Evolutionary conservation across 2,888 invertebrate species (phyloP).

Genomic region (Oasisia sp.): DNA sequence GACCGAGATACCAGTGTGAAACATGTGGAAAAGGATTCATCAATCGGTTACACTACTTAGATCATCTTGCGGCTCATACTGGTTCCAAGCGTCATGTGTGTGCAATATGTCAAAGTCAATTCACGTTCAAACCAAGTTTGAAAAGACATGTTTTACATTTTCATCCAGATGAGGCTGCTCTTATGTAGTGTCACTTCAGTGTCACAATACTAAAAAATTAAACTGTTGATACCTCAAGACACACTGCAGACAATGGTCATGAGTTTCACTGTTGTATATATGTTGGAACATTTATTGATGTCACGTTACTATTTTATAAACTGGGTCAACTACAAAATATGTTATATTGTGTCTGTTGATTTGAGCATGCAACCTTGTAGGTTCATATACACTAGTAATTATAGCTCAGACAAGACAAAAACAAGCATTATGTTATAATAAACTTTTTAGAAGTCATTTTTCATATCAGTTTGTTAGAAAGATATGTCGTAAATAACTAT

Average conservation of each 20-base stretch:
- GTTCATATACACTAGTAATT: not conserved
- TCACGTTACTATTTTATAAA: not conserved
- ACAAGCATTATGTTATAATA: not conserved
- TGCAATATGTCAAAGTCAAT: not conserved
- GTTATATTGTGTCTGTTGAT: not conserved
- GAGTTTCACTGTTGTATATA: too few species aligned
- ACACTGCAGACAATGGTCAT: too few species aligned
- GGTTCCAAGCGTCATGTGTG: conserved; percentile 5
- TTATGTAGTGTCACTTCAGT: not conserved
- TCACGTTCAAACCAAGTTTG: not conserved
- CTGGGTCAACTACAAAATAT: not conserved
- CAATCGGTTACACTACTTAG: not conserved
- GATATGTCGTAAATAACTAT: not conserved
- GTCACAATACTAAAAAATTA: not conserved
- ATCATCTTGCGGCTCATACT: not conserved
- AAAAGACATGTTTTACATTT: conserved; percentile 3
- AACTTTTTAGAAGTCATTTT: not conserved
- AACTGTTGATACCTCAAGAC: too few species aligned
- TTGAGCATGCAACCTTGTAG: not conserved
- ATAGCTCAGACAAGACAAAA: not conserved
- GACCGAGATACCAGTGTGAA: not conserved
- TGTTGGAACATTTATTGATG: too few species aligned
- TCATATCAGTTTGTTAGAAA: not conserved
- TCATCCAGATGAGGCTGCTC: not conserved
- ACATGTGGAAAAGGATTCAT: not conserved